Percentiles rank a stretch among this genome's conserved stretches.
phyloP scores from a whole-genome alignment of 2,888 invertebrate species.

The Cenopis cana region DNA sequence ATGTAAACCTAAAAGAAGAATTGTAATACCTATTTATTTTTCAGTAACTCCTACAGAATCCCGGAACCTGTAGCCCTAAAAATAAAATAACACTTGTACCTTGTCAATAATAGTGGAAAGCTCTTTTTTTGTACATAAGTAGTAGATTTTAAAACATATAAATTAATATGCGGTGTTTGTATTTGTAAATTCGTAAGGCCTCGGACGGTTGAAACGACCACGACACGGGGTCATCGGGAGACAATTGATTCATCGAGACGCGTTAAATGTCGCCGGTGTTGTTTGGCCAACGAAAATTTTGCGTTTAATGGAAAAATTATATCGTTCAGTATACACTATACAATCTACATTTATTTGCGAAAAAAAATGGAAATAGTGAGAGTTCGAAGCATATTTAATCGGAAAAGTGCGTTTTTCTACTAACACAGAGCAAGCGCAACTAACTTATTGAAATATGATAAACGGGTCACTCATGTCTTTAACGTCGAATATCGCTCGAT shows the following conservation, averaged over 20 bases:
- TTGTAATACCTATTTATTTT: no score
- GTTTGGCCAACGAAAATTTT: constrained; percentile 45
- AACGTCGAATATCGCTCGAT: no score
- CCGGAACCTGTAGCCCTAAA: no score
- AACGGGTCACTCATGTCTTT: no score
- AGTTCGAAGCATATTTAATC: neutral
- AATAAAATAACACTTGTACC: no score
- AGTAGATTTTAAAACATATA: no score
- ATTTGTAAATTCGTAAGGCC: neutral
- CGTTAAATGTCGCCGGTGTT: constrained; percentile 58
- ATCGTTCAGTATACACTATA: neutral
- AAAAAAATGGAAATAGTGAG: neutral
- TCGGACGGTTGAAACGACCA: constrained; percentile 54
- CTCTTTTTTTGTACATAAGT: no score
- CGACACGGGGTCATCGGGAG: constrained; percentile 67
- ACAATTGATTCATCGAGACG: constrained; percentile 81
- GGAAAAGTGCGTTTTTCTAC: no score
- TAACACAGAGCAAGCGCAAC: no score
- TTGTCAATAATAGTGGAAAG: neutral
- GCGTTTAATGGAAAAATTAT: constrained; percentile 21
- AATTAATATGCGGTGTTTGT: neutral
- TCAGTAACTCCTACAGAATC: no score
- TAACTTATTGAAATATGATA: no score
- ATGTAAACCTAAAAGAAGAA: no score
- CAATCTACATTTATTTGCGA: neutral